Evolutionary conservation across 2,113 vertebrate genomes (phyloP).

Genomic region (Mobula hypostoma): DNA sequence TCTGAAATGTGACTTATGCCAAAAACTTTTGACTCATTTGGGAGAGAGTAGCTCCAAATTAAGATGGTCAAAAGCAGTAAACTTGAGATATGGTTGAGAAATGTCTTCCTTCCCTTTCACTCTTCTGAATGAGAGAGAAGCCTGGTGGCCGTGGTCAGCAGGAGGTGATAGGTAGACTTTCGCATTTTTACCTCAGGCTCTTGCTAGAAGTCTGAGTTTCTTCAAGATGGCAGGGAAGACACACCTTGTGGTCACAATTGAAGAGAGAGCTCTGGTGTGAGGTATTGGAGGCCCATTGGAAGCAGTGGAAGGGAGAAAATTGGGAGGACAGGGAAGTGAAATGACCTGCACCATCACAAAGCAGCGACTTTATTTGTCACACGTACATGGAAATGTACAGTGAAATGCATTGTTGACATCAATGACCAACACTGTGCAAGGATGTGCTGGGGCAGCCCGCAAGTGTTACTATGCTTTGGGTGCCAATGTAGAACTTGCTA

Average conservation of each 20-base stretch:
- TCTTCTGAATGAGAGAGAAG: background rate
- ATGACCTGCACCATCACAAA: background rate
- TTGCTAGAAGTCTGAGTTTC: background rate
- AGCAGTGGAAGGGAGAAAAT: background rate
- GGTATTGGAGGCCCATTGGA: background rate
- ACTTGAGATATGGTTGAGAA: background rate
- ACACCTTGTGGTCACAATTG: background rate
- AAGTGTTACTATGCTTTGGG: too few relatives aligned
- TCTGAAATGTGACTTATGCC: background rate
- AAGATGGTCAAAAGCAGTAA: background rate
- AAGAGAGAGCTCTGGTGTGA: background rate
- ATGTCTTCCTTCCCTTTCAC: background rate
- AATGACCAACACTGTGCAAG: too few relatives aligned
- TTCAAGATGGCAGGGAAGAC: background rate
- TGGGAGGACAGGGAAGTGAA: background rate
- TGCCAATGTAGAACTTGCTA: too few relatives aligned
- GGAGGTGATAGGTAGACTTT: too few relatives aligned
- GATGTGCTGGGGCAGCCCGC: too few relatives aligned
- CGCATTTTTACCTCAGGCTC: too few relatives aligned
- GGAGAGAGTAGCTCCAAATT: too few relatives aligned
- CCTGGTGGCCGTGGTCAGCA: background rate
- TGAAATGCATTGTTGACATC: too few relatives aligned
- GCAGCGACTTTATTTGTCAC: too few relatives aligned
- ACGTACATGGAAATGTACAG: too few relatives aligned
- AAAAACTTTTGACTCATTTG: background rate